Percentiles rank a stretch among this genome's conserved stretches.
phyloP scores from a whole-genome alignment of 2,888 invertebrate genomes.

The Cepaea hortensis region DNA sequence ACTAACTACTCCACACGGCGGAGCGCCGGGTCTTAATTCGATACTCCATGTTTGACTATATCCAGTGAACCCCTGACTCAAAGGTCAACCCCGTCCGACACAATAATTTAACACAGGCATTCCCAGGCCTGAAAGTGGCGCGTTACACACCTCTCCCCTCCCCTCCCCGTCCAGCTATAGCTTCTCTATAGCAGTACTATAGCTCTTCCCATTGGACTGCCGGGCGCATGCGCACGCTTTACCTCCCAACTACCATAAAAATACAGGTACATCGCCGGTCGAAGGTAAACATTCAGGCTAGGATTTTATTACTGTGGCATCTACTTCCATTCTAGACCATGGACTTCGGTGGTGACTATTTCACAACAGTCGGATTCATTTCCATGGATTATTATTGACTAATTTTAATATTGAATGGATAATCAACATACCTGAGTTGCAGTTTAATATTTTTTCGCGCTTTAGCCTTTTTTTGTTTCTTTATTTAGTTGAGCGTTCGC shows the following conservation, averaged over 20 bases:
- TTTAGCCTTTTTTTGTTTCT: neutral
- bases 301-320: neutral
- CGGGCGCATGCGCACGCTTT: conserved; percentile 11
- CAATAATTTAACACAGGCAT: too few relatives aligned
- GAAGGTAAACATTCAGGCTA: conserved; percentile 5
- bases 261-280: conserved; percentile 27
- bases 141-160: neutral
- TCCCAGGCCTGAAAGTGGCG: neutral
- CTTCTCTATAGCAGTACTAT: neutral
- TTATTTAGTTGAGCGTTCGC: neutral
- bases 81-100: too few relatives aligned
- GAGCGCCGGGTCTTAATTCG: too few relatives aligned
- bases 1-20: too few relatives aligned
- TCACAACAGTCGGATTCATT: neutral
- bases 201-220: conserved; percentile 2
- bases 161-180: too few relatives aligned
- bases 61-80: too few relatives aligned
- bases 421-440: conserved; percentile 4
- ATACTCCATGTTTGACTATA: too few relatives aligned
- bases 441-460: neutral
- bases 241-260: neutral
- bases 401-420: conserved; percentile 7
- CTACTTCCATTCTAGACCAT: neutral
- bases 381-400: conserved; percentile 12
- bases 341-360: neutral